Percentiles rank a stretch among this genome's conserved stretches.
phyloP scores from a whole-genome alignment of 2,888 invertebrate species.

The Mythimna pallens region DNA sequence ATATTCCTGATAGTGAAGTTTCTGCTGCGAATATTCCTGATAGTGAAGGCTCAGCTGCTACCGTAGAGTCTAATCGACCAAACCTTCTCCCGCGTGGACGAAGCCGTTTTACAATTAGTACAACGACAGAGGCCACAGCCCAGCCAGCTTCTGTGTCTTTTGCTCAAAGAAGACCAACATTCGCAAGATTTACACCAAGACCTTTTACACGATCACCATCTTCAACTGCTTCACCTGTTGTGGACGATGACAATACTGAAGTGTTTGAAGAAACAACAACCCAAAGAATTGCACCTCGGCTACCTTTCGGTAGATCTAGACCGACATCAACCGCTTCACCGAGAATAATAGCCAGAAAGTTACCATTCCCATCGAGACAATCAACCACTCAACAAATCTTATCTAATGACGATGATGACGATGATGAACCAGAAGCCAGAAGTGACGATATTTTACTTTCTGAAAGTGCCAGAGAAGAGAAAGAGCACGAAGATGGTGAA shows the following conservation, averaged over 20 bases:
- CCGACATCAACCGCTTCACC: constrained; percentile 67
- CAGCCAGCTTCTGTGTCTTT: constrained; percentile 68
- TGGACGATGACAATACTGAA: constrained; percentile 52
- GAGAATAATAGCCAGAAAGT: constrained; percentile 75
- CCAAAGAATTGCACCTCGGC: constrained; percentile 73
- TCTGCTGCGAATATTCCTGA: constrained; percentile 84
- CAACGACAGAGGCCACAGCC: constrained; percentile 74
- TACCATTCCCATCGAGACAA: constrained; percentile 78
- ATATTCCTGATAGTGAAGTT: constrained; percentile 80
- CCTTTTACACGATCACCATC: constrained; percentile 80
- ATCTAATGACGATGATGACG: constrained; percentile 72
- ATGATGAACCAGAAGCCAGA: constrained; percentile 80
- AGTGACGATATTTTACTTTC: constrained; percentile 85
- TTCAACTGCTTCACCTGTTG: constrained; percentile 54
- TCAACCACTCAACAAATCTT: constrained; percentile 75
- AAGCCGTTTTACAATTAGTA: constrained; percentile 76
- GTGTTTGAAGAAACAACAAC: constrained; percentile 68
- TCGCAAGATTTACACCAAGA: constrained; percentile 85
- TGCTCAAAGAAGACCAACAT: constrained; percentile 77
- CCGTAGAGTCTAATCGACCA: constrained; percentile 81
- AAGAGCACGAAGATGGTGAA: constrained; percentile 82
- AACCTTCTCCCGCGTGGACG: constrained; percentile 81
- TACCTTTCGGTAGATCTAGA: constrained; percentile 78
- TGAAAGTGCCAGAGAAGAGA: constrained; percentile 88
- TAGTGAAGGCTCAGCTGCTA: constrained; percentile 85